Evolutionary conservation across 2,797 vertebrate genomes (phyloP).

Genomic region (Acanthiza pusilla): DNA sequence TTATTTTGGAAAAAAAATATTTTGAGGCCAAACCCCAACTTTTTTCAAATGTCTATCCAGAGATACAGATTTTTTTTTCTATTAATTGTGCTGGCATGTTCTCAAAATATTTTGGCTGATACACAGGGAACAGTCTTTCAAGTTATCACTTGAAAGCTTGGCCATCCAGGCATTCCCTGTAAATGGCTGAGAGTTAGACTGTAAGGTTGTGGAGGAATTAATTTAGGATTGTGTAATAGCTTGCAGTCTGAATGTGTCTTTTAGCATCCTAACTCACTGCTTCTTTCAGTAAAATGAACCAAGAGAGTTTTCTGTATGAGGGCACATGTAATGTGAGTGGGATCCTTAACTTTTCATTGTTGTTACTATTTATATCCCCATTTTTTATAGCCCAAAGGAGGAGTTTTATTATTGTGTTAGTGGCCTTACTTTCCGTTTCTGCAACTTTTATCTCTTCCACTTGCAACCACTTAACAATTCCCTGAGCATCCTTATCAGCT

Average conservation of each 20-base stretch:
- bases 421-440: slow-evolving; percentile 17
- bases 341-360: not conserved
- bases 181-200: not conserved
- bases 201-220: not conserved
- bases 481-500: slow-evolving; percentile 47
- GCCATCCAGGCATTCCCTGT: not conserved
- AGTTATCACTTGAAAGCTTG: not conserved
- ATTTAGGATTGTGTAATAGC: not conserved
- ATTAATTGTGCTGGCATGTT: not conserved
- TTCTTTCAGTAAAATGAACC: not conserved
- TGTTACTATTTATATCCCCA: not conserved
- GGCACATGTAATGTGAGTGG: not conserved
- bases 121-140: not conserved
- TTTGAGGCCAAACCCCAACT: not conserved
- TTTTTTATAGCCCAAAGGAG: not conserved
- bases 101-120: slow-evolving; percentile 32
- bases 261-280: not conserved
- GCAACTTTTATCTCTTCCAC: slow-evolving; percentile 11
- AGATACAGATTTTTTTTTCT: not conserved
- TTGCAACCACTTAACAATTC: slow-evolving; percentile 29
- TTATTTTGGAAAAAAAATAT: not conserved
- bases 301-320: not conserved
- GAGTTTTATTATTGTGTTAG: not conserved
- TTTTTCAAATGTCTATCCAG: not conserved
- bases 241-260: not conserved